Base-by-base conservation (phyloP, 2,797 vertebrate species). In the Dicrostonyx torquatus region DNA sequence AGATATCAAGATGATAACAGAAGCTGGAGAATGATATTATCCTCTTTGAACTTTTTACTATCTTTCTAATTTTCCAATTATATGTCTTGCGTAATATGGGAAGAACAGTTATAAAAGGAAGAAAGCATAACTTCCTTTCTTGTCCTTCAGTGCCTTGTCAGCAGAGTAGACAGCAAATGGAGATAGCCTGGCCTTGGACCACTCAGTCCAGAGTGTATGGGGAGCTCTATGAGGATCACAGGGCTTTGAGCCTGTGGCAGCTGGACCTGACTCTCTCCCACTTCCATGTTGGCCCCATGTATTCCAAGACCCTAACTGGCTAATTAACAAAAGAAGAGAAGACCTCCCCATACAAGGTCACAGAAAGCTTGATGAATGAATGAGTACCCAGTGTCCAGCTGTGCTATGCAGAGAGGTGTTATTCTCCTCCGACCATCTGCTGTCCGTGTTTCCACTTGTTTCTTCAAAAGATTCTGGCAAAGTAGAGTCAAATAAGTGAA, bases 321-420 rank as follows among this genome's bases (percentile, higher is more conserved):
- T 96, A 76, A 72, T 37, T 43, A 75, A 34, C 1, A 3, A 89
- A 94, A 93, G 64, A 94, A 50, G 72, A 78, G 53, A 91, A 96
- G 90, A 58, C 50, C 72, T 93, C 68, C 45, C 87, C 50, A 94
- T 58, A 78, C 12, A 94, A 93, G 85, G 91, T 43, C 84, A 90
- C 82, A 95, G 90, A 91, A 94, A 92, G 96, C 86, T 48, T 6
- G 72, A 50, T 62, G 31, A 55, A 96, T 96, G 90, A 90, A 85
- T 43, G 89, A 97, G 0, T 99, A 99, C 99, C 99, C 99, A 0
- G 99, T 99, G 98, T 99, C 99, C 98, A 99, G 98, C 97, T 99
- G 99, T 97, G 99, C 99, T 95, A 99, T 99, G 97, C 99, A 99
- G 68, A 99, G 99, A 64, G 99, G 99, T 0, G 99, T 99, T 98